A percentile compares a stretch with the other conserved stretches of the same genome.
These are phyloP conservation scores for Chymomyza fuscimana DNA, from an alignment of 2,888 invertebrate species.

Conservation along the genomic window DNA sequence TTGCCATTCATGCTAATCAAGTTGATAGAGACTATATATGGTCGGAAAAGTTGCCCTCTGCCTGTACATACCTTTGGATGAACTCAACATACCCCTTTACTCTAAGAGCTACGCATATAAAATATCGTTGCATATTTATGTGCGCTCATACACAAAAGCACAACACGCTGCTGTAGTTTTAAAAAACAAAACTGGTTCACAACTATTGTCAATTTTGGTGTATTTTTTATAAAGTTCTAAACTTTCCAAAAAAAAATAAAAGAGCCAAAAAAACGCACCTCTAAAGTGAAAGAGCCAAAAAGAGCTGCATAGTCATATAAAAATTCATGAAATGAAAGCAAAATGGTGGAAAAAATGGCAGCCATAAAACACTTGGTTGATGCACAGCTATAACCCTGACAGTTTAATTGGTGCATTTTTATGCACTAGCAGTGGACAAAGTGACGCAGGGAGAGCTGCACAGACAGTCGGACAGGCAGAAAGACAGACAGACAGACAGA, in stretches of 20 bases:
- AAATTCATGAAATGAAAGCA: slow-evolving; percentile 32
- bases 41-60: no score
- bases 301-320: slow-evolving; percentile 32
- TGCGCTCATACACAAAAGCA: slow-evolving; percentile 17
- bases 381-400: slow-evolving; percentile 73
- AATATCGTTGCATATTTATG: slow-evolving; percentile 61
- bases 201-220: background rate
- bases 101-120: no score
- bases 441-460: background rate
- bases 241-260: slow-evolving; percentile 27
- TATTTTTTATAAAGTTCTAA: background rate
- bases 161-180: background rate
- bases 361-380: slow-evolving; percentile 74
- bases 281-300: background rate
- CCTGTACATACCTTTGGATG: no score
- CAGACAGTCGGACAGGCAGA: background rate
- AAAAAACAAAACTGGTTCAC: slow-evolving; percentile 6
- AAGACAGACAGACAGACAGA: background rate
- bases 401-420: slow-evolving; percentile 77
- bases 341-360: slow-evolving; percentile 35
- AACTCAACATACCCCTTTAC: no score
- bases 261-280: slow-evolving; percentile 30
- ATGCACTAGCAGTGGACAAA: slow-evolving; percentile 50
- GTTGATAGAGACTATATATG: no score
- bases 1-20: no score